Conservation (phyloP, 2,113 vertebrate genomes). For the Pongo abelii region DNA sequence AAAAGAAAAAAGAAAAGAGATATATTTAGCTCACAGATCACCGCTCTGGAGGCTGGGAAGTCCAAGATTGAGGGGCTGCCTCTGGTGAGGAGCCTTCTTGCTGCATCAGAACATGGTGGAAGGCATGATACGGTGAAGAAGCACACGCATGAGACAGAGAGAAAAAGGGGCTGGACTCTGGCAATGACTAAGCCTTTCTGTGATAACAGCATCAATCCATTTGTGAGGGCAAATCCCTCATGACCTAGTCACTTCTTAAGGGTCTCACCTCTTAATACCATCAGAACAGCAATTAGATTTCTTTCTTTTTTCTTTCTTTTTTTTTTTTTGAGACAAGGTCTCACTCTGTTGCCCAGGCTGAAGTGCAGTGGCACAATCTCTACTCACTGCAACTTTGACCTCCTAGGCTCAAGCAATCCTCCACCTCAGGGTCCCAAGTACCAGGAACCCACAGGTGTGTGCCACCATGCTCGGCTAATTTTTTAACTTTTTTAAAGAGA, state of each 20-base stretch:
- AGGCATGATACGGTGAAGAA: neutral
- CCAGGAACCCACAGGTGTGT: too few species aligned
- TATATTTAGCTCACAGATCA: neutral
- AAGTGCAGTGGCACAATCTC: too few species aligned
- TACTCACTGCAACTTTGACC: too few species aligned
- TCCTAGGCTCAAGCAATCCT: too few species aligned
- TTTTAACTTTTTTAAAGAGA: too few species aligned
- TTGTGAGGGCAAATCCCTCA: neutral
- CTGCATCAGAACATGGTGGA: neutral
- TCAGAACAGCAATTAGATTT: neutral
- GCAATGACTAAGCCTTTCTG: neutral
- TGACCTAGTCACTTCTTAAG: neutral
- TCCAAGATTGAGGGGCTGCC: neutral
- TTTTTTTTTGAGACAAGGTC: neutral
- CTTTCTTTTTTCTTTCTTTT: too few species aligned
- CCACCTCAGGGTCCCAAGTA: too few species aligned
- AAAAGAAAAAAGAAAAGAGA: neutral
- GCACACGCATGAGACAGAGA: neutral
- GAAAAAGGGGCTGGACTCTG: neutral
- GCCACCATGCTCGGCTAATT: too few species aligned
- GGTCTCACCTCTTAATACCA: neutral
- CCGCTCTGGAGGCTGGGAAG: neutral
- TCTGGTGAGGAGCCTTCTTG: neutral
- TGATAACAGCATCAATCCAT: neutral
- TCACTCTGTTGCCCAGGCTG: too few species aligned